Base-by-base conservation (phyloP, 2,888 invertebrate genomes). In the Watsonalla binaria region DNA sequence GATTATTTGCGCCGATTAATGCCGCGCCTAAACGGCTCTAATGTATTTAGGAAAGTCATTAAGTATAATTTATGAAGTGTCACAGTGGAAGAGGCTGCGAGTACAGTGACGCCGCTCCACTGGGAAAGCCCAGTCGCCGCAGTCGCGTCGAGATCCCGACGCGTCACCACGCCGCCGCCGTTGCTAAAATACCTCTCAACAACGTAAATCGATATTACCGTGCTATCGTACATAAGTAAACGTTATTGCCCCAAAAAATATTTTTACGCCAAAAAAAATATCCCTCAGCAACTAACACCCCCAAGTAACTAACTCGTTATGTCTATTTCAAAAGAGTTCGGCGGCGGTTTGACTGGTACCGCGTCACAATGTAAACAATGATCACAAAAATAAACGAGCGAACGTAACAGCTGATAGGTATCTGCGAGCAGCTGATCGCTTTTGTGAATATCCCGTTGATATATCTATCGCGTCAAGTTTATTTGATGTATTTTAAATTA, bases 81-180 rank as follows among this genome's bases (percentile, higher is more conserved):
- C 24, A 11, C 42, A 42, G 42, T 11, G 42, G 11, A 24, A 24
- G 37, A 7, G 8, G 5, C 11, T 42, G 42, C 11, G 9, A 42
- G 42, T 42, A 42, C 42, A 42, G 61, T 68, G 61, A 57, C 67
- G 66, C 60, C 65, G 63, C 68, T 78, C 72, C 68, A 73, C 71
- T 64, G 70, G 74, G 70, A 71, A 71, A 70, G 72, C 73, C 68
- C 71, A 62, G 60, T 63, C 62, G 64, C 78, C 76, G 78, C 87
- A 89, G 89, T 88, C 82, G 84, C 80, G 81, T 62, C 66, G 70
- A 74, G 81, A 79, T 72, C 70, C 70, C 84, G 84, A 60, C 79
- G 82, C 76, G 83, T 74, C 76, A 63, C 71, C 73, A 82, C 84
- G 86, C 78, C 78, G 76, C 71, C 68, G 65, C 62, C 63, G 68